Conservation (phyloP, 2,797 vertebrate species). For the Sebastes itinus region DNA sequence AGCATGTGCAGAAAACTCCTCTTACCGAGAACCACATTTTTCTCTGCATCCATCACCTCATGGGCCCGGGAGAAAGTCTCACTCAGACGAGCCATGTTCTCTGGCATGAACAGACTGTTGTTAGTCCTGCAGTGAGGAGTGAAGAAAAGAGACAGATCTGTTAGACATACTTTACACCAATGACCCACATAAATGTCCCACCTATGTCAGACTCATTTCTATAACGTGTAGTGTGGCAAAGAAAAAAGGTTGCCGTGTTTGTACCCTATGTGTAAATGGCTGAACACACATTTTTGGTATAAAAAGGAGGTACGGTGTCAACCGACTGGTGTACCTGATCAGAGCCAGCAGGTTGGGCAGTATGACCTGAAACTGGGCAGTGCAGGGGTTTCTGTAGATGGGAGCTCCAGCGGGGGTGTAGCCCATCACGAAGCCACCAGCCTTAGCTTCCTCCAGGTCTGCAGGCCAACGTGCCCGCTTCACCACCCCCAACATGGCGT, state of each 20-base stretch:
- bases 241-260: neutral
- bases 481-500: constrained; percentile 90
- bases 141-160: neutral
- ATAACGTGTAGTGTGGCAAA: neutral
- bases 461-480: constrained; percentile 92
- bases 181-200: neutral
- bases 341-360: constrained; percentile 93
- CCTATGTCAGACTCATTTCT: neutral
- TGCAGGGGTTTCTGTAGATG: constrained; percentile 92
- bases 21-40: constrained; percentile 92
- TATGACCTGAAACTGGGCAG: constrained; percentile 87
- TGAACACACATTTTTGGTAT: neutral
- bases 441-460: constrained; percentile 90
- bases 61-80: constrained; percentile 87
- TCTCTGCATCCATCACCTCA: constrained; percentile 93
- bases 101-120: constrained; percentile 91
- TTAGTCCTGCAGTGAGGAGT: constrained; percentile 84
- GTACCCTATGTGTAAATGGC: neutral
- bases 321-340: constrained; percentile 85
- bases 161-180: neutral
- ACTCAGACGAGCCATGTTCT: constrained; percentile 89
- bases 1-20: neutral
- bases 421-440: constrained; percentile 91
- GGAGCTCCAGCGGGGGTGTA: constrained; percentile 85
- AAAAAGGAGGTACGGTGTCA: neutral